Evolutionary conservation across 2,888 invertebrate species (phyloP), one percentile per base, ranked within the genome.

Genomic region (Noctua janthina): DNA sequence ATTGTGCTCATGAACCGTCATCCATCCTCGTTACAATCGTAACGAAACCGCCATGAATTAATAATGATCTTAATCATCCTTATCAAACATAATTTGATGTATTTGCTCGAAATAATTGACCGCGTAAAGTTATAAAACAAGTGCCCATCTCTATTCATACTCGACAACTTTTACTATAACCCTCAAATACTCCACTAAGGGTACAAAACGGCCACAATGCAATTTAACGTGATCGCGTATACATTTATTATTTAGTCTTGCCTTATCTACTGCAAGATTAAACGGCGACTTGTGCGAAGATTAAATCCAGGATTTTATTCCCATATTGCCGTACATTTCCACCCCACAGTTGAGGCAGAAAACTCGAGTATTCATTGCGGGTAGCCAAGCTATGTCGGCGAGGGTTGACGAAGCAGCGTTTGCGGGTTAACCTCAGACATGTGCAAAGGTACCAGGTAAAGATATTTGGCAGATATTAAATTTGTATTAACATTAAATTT

Each of bases 241-340:
- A 93, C 94, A 96, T 96, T 95, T 95, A 96, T 95, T 96, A 96
- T 96, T 96, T 94, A 95, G 93, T 92, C 92, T 92, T 92, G 93
- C 95, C 94, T 95, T 96, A 96, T 96, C 95, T 94, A 93, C 93
- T 94, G 94, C 94, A 95, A 96, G 95, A 96, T 96, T 96, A 96
- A 96, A 95, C 94, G 94, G 93, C 92, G 93, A 95, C 95, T 96
- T 95, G 95, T 93, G 93, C 93, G 94, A 94, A 96, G 96, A 96
- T 96, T 96, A 96, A 96, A 96, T 95, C 95, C 95, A 91, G 96
- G 94, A 95, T 96, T 96, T 96, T 96, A 96, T 96, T 95, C 95
- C 94, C 94, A 95, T 96, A 96, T 95, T 95, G 94, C 95, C 91
- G 94, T 94, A 94, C 92, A 92, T 95, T 95, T 94, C 94, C 94